phyloP scores from a whole-genome alignment of 2,113 vertebrate species.

The Platanista minor region DNA sequence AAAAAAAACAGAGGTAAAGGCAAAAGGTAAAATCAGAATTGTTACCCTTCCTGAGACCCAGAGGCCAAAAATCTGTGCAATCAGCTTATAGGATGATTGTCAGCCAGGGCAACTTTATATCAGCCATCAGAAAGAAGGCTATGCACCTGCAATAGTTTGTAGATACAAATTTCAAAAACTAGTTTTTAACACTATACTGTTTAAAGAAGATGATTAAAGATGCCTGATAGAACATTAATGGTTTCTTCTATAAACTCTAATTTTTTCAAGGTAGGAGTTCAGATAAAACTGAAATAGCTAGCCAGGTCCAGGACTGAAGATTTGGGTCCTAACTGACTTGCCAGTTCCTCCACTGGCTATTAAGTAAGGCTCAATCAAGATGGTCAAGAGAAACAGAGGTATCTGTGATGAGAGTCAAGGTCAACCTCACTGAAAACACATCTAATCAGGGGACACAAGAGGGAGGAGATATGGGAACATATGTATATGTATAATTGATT shows the following conservation, averaged over 20 bases:
- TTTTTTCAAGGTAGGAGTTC: neutral
- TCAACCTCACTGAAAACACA: neutral
- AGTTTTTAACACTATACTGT: neutral
- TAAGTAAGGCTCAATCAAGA: neutral
- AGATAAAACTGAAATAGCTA: neutral
- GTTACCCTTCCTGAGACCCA: neutral
- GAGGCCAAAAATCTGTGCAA: neutral
- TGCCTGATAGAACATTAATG: neutral
- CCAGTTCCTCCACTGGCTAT: neutral
- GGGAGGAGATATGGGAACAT: no score
- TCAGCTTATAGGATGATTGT: neutral
- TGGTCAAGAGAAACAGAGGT: neutral
- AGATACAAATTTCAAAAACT: neutral
- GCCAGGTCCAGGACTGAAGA: neutral
- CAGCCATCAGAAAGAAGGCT: neutral
- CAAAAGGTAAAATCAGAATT: neutral
- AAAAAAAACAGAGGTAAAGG: neutral
- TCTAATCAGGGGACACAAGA: neutral
- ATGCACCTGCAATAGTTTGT: neutral
- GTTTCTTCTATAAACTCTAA: neutral
- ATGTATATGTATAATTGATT: no score
- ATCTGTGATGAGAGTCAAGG: neutral
- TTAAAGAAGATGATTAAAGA: conserved; percentile 14
- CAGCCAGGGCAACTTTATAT: neutral
- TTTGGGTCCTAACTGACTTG: neutral